Base-by-base conservation (phyloP, 2,113 vertebrate species). In the Coptodon rendalli region DNA sequence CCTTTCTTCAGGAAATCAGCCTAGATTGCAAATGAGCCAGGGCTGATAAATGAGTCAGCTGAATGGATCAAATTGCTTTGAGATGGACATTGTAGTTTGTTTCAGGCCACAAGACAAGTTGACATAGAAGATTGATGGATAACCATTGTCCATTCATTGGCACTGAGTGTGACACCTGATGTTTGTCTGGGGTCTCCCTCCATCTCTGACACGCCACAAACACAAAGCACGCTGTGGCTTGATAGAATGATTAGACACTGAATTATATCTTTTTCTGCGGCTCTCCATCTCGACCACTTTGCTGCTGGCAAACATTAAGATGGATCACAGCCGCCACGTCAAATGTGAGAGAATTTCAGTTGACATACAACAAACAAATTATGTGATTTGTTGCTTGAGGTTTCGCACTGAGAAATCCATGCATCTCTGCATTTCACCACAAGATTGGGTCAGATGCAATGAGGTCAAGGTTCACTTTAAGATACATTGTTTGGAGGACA, bases 61-160 rank as follows among this genome's bases (percentile, higher is more conserved):
- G 91, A 94, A 84, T 89, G 93, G 93, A 92, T 93, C 91, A 94
- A 95, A 96, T 96, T 95, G 95, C 92, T 93, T 92, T 83, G 92
- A 94, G 95, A 95, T 94, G 93, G 92, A 95, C 95, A 96, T 94
- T 96, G 94, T 95, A 91, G 94, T 95, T 94, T 94, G 89, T 91
- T 92, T 92, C 87, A 88, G 85, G 76, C 89, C 29, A 63, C 5
- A 54, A 93, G 95, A 95, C 93, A 94, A 90, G 89, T 89, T 94
- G 94, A 93, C 91, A 90, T 90, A 89, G 92, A 95, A 95, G 95
- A 96, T 96, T 95, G 95, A 96, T 96, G 95, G 95, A 95, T 95
- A 82, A 91, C 95, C 91, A 95, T 95, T 96, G 95, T 94, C 94
- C 95, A 95, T 95, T 95, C 94, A 96, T 95, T 94, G 95, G 92